Evolutionary conservation across 2,113 vertebrate species (phyloP).

Genomic region (Tympanuchus pallidicinctus): DNA sequence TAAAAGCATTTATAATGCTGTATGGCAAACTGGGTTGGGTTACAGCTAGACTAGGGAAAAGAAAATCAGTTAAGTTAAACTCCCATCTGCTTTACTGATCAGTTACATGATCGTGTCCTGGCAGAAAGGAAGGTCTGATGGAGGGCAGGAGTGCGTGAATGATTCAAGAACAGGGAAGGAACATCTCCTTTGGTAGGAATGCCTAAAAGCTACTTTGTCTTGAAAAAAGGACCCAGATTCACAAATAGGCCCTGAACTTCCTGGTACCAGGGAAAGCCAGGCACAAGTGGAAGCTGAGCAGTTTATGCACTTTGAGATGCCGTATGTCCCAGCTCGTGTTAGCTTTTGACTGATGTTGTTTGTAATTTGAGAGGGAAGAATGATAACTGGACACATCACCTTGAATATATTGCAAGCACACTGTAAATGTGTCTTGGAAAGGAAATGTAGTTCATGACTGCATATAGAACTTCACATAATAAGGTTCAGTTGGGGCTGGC

Average conservation of each 20-base stretch:
- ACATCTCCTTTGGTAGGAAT: too few species aligned
- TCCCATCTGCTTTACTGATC: not conserved
- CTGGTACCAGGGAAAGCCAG: not conserved
- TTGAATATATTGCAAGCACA: not conserved
- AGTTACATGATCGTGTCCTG: not conserved
- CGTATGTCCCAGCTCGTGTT: constrained; percentile 2
- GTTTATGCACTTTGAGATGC: constrained; percentile 1
- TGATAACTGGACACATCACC: not conserved
- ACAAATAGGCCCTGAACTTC: not conserved
- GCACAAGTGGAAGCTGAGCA: not conserved
- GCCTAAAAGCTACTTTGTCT: not conserved
- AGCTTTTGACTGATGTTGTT: constrained; percentile 20
- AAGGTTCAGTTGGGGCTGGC: not conserved
- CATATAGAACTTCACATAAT: not conserved
- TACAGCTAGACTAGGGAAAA: not conserved
- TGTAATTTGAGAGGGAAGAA: constrained; percentile 28
- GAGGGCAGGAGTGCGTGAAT: not conserved
- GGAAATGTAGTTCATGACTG: not conserved
- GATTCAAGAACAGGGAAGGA: not conserved
- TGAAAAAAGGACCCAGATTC: not conserved
- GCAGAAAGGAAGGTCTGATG: not conserved
- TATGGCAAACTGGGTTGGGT: not conserved
- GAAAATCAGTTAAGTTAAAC: not conserved
- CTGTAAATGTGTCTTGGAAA: fast-evolving
- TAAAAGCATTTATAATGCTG: not conserved